These are phyloP conservation scores for Istiophorus platypterus DNA, from an alignment of 2,113 vertebrate species.

Conservation along the genomic window DNA sequence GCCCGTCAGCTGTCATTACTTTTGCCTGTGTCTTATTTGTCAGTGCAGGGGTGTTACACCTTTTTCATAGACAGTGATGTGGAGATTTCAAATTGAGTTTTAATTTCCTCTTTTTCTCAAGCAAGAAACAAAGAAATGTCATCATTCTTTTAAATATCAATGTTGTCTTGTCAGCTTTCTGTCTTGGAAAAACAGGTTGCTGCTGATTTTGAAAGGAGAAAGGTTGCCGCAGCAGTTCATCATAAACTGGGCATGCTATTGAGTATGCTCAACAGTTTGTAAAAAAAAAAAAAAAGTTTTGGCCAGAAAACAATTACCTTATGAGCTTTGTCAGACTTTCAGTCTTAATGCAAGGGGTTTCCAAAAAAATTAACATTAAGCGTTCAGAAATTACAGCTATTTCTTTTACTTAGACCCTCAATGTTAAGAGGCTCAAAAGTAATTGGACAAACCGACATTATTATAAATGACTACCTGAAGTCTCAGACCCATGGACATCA, in stretches of 20 bases:
- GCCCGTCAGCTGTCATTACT: no score
- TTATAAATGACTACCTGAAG: no score
- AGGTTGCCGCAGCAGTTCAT: neutral
- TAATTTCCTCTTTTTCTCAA: no score
- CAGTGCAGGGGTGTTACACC: no score
- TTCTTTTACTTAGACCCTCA: no score
- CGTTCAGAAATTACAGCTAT: no score
- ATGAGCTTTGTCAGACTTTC: neutral
- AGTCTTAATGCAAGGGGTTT: no score
- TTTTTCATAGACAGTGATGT: neutral
- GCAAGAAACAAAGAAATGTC: neutral
- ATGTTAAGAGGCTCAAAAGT: no score
- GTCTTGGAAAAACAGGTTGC: neutral
- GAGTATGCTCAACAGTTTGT: neutral
- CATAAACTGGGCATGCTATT: neutral
- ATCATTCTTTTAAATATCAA: neutral
- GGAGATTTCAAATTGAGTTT: no score
- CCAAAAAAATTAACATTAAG: no score
- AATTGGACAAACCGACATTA: no score
- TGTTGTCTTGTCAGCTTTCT: neutral
- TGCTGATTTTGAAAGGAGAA: neutral
- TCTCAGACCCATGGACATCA: no score
- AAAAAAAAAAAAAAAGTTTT: fast-evolving
- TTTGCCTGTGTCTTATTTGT: neutral
- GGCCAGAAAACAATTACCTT: neutral